Evolutionary conservation across 2,888 invertebrate species (phyloP).

Genomic region (Ceriagrion tenellum): DNA sequence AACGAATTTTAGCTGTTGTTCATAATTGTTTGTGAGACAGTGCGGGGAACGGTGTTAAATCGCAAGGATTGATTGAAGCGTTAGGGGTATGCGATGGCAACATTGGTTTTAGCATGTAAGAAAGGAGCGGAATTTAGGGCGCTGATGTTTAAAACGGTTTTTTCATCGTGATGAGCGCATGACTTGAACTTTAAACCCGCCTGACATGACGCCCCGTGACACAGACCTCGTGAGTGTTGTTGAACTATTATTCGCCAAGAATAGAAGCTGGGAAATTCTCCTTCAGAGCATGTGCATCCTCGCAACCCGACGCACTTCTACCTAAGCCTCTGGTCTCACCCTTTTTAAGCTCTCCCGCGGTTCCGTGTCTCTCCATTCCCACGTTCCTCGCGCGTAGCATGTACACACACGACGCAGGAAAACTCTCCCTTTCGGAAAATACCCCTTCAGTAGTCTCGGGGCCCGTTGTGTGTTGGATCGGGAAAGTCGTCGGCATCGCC

Average conservation of each 20-base stretch:
- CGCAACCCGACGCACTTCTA: neutral
- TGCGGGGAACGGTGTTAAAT: no score
- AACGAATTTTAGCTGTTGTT: no score
- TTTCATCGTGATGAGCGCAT: neutral
- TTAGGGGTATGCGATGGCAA: no score
- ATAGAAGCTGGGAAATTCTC: neutral
- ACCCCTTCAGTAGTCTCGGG: neutral
- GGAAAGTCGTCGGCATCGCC: neutral
- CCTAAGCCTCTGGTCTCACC: neutral
- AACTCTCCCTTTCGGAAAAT: neutral
- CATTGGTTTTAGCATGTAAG: no score
- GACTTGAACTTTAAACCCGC: neutral
- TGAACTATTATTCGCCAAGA: neutral
- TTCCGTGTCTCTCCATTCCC: conserved; percentile 21
- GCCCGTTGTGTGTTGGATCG: neutral
- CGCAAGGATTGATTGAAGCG: no score
- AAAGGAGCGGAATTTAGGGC: no score
- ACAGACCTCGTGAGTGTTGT: neutral
- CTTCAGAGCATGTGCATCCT: neutral
- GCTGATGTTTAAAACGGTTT: no score
- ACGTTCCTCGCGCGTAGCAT: neutral
- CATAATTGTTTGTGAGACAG: no score
- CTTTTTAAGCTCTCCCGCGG: neutral
- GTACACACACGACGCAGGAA: neutral
- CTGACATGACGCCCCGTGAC: neutral